Percentiles rank a stretch among this genome's conserved stretches.
Conservation (phyloP, 2,113 vertebrate genomes). For the Carollia perspicillata region DNA sequence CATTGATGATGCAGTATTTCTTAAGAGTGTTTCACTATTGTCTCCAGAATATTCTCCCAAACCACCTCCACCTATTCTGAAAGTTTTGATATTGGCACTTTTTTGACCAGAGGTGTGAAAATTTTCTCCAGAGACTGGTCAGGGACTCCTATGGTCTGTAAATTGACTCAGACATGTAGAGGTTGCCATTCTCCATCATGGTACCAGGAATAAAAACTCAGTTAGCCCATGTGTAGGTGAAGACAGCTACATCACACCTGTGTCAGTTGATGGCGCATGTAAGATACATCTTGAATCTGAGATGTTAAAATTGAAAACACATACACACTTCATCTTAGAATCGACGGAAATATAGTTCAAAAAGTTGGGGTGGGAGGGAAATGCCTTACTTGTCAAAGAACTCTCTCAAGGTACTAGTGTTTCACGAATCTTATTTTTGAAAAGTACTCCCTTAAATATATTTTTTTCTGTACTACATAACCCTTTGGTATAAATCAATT, state of each 20-base stretch:
- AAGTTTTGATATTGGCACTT: neutral
- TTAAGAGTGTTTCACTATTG: neutral
- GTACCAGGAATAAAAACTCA: neutral
- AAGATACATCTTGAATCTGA: neutral
- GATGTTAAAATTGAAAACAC: neutral
- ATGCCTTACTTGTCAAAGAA: neutral
- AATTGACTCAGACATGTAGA: neutral
- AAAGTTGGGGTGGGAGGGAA: neutral
- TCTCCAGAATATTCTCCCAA: neutral
- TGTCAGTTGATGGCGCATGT: neutral
- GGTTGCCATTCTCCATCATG: neutral
- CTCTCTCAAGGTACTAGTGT: neutral
- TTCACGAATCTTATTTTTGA: slow-evolving; percentile 13
- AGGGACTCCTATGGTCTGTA: neutral
- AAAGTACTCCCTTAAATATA: neutral
- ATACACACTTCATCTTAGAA: neutral
- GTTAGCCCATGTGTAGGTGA: neutral
- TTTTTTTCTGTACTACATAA: neutral
- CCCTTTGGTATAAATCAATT: neutral
- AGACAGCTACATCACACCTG: neutral
- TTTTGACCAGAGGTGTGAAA: neutral
- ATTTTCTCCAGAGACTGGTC: neutral
- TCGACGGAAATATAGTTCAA: neutral
- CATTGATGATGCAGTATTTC: neutral
- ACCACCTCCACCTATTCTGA: neutral